Base-by-base conservation (phyloP, 2,888 invertebrate species). In the Sceliomorpha sp. region DNA sequence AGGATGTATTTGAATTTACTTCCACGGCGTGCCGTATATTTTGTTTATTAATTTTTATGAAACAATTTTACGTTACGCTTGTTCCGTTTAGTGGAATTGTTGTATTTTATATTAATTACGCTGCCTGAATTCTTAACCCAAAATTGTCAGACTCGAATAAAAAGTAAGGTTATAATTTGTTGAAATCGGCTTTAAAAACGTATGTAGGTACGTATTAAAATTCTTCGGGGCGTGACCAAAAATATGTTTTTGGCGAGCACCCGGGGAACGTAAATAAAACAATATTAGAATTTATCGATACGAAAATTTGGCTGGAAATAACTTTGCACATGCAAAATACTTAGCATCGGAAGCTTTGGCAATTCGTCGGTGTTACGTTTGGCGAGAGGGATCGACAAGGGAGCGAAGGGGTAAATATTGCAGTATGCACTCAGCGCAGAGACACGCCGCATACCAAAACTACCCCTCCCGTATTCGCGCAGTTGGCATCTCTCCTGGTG, bases 341-440 rank as follows among this genome's bases (percentile, higher is more conserved):
- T 39, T 10, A 15, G 15, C 26, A 42, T 34, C 15, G 20, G 9
- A 40, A 32, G 34, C 26, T 14, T 12, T 34, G 14, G 20, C 36
- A 24, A 55, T 32, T 40, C 53, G 6, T 34, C 29, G 40, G 10
- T 7, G 27, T 32, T 32, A 44, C 32, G 34, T 29, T 58, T 17
- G 9, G 53, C 70, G 37, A 34, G 37, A 27, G 34, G 67, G 51
- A 70, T 69, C 53, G 55, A 71, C 68, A 51, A 64, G 72, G 48
- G 70, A 63, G 73, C 62, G 74, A 50, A 42, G 69, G 78, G 75
- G 77, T 86, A 80, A 85, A 86, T 86, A 85, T 85, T 85, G 83
- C 81, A 86, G 78, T 73, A 79, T 80, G 83, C 84, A 85, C 84
- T 85, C 84, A 83, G 73, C 77, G 77, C 64, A 72, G 74, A 79